Conservation (phyloP, 2,113 vertebrate species). For the Passer domesticus region DNA sequence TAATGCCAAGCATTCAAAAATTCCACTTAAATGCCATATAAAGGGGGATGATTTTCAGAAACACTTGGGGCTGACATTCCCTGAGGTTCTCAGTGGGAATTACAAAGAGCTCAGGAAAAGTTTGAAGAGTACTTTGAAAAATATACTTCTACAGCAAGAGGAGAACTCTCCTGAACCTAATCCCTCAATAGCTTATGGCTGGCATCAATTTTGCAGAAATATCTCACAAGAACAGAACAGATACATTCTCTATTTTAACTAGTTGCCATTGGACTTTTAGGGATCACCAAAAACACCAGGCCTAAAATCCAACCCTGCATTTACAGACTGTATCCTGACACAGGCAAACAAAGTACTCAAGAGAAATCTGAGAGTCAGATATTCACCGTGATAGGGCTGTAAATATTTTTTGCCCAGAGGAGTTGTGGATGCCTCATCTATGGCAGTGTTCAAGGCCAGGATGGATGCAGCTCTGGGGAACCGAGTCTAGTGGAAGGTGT, state of each 20-base stretch:
- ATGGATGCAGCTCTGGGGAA: background rate
- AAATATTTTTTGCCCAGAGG: background rate
- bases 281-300: background rate
- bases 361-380: background rate
- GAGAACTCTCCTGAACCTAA: background rate
- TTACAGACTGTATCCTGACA: background rate
- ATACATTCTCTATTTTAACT: background rate
- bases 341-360: background rate
- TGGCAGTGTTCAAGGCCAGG: background rate
- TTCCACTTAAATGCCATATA: background rate
- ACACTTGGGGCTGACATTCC: background rate
- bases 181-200: background rate
- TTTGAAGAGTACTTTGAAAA: background rate
- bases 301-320: background rate
- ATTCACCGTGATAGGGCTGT: rapidly evolving
- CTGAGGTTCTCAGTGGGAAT: background rate
- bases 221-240: background rate
- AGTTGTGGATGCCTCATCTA: background rate
- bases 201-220: background rate
- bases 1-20: background rate
- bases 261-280: background rate
- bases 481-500: background rate
- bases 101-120: background rate
- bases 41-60: background rate
- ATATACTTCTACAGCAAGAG: background rate